Evolutionary conservation across 2,113 vertebrate genomes (phyloP).

Genomic region (Chionodraco myersi): DNA sequence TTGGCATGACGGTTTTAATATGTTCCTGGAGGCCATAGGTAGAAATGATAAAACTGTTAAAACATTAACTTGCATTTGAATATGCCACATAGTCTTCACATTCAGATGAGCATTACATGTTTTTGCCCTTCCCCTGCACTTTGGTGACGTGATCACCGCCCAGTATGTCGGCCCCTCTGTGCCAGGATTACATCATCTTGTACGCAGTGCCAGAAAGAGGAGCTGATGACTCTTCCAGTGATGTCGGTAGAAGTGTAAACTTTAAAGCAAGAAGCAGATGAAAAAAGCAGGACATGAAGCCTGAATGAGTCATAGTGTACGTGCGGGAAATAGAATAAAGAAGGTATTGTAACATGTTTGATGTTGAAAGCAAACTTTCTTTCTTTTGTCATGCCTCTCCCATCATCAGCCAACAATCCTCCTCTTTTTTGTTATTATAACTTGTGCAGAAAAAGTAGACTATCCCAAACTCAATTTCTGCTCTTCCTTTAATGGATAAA

Average conservation of each 20-base stretch:
- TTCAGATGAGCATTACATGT: slow-evolving; percentile 25
- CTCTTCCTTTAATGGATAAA: not conserved
- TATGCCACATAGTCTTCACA: not conserved
- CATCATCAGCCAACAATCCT: slow-evolving; percentile 6
- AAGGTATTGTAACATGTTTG: slow-evolving; percentile 7
- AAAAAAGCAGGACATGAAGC: slow-evolving; percentile 11
- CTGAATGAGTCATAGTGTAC: slow-evolving; percentile 42
- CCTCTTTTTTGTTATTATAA: not conserved
- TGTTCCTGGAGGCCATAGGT: not conserved
- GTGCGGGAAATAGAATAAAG: slow-evolving; percentile 22
- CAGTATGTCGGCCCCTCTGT: slow-evolving; percentile 24
- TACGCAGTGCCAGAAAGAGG: slow-evolving; percentile 24
- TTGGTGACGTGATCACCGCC: slow-evolving; percentile 52
- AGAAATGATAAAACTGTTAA: slow-evolving; percentile 6
- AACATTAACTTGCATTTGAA: not conserved
- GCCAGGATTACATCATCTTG: slow-evolving; percentile 55
- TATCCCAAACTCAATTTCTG: not conserved
- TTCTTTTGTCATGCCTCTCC: slow-evolving; percentile 2
- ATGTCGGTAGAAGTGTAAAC: slow-evolving; percentile 21
- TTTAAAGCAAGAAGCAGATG: slow-evolving; percentile 15
- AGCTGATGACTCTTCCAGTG: slow-evolving; percentile 3
- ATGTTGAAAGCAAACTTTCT: slow-evolving; percentile 11
- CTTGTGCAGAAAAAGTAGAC: not conserved
- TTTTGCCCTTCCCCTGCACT: slow-evolving; percentile 22
- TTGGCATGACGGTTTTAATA: not conserved